phyloP scores from a whole-genome alignment of 2,113 vertebrate species.

The Sminthopsis crassicaudata region DNA sequence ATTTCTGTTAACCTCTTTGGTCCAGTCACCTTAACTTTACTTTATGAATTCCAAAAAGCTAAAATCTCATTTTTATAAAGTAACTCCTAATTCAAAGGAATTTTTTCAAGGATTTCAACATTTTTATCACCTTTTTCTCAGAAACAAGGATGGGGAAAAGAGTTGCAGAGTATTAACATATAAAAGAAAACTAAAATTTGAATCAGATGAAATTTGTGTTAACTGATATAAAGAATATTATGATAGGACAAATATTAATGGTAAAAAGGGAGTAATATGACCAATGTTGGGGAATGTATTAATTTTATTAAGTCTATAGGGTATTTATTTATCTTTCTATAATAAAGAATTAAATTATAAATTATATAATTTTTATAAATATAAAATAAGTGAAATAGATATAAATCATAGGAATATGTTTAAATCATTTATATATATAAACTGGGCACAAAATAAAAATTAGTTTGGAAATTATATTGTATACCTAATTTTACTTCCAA shows the following conservation, averaged over 20 bases:
- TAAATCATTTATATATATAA: not conserved
- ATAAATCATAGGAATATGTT: not conserved
- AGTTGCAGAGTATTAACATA: not conserved
- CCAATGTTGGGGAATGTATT: not conserved
- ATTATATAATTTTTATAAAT: not conserved
- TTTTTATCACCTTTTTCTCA: slow-evolving; percentile 39
- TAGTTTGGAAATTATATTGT: not conserved
- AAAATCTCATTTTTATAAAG: slow-evolving; percentile 41
- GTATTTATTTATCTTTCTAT: slow-evolving; percentile 25
- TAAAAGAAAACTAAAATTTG: not conserved
- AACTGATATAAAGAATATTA: slow-evolving; percentile 30
- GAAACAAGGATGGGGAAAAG: slow-evolving; percentile 43
- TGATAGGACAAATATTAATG: slow-evolving; percentile 10
- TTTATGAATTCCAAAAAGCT: slow-evolving; percentile 20
- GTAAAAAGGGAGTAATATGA: not conserved
- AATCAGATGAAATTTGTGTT: not conserved
- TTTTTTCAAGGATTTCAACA: slow-evolving; percentile 25
- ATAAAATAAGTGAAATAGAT: not conserved
- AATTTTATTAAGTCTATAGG: not conserved
- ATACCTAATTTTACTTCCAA: not conserved
- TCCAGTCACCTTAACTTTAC: not conserved
- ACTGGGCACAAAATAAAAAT: not conserved
- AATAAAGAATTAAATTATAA: slow-evolving; percentile 36
- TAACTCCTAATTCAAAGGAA: slow-evolving; percentile 35
- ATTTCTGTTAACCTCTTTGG: not conserved